Evolutionary conservation across 1,140 invertebrate species (phyloP).

Genomic region (Drosophila biarmipes): DNA sequence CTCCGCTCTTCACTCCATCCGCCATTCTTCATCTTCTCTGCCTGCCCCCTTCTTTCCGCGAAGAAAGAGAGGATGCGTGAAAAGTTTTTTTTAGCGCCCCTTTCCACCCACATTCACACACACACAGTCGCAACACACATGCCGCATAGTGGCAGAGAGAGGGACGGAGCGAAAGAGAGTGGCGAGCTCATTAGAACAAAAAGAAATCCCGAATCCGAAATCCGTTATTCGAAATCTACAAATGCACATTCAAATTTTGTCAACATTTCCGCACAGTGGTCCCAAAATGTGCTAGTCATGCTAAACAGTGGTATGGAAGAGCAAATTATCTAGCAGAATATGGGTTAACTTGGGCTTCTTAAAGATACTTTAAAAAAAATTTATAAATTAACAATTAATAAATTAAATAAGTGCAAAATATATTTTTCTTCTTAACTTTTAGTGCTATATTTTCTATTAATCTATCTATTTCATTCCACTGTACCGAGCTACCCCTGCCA

Average conservation of each 20-base stretch:
- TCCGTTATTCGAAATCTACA: constrained; percentile 24
- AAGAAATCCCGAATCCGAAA: constrained; percentile 40
- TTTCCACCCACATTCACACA: constrained; percentile 5
- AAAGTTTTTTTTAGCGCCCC: constrained; percentile 49
- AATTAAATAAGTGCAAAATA: too few species aligned
- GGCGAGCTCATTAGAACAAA: constrained; percentile 30
- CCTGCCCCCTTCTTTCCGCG: neutral
- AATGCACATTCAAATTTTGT: constrained; percentile 26
- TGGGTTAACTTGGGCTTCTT: too few species aligned
- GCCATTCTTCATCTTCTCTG: constrained; percentile 1
- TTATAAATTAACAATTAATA: too few species aligned
- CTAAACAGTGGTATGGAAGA: neutral
- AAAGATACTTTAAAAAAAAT: too few species aligned
- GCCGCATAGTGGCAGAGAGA: neutral
- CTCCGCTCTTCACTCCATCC: constrained; percentile 24
- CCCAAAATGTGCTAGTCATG: neutral
- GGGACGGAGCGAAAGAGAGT: neutral
- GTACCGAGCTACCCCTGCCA: neutral
- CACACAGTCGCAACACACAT: constrained; percentile 6
- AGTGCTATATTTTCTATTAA: too few species aligned
- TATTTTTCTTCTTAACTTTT: too few species aligned
- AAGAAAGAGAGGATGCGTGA: constrained; percentile 33
- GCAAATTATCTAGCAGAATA: too few species aligned
- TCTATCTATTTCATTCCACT: constrained; percentile 1
- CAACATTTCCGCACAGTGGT: constrained; percentile 26